Percentiles rank a stretch among this genome's conserved stretches.
Evolutionary conservation across 2,113 vertebrate species (phyloP).

Genomic region (Labeo catla): DNA sequence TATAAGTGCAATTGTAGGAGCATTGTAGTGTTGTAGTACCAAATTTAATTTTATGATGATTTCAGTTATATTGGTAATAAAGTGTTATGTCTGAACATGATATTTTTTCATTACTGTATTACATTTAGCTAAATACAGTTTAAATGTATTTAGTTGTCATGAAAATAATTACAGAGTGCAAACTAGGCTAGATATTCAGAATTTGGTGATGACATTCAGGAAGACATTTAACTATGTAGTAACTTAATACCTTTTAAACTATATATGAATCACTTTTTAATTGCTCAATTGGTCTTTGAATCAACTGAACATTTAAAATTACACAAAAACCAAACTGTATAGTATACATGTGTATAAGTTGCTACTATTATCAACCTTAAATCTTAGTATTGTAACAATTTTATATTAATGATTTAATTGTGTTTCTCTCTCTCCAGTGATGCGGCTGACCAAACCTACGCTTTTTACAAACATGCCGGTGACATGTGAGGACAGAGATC

Average conservation of each 20-base stretch:
- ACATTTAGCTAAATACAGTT: background rate
- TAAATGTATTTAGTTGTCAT: background rate
- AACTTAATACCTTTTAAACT: background rate
- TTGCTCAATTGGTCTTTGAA: background rate
- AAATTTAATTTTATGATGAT: background rate
- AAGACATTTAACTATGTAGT: background rate
- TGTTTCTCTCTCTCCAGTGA: constrained; percentile 82
- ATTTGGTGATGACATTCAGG: background rate
- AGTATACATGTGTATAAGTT: background rate
- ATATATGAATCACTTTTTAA: background rate
- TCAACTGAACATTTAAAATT: background rate
- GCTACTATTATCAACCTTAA: background rate
- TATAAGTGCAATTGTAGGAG: background rate
- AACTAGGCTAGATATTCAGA: background rate
- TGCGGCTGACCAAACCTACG: constrained; percentile 96
- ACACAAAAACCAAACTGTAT: background rate
- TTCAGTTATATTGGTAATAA: background rate
- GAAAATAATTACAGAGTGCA: background rate
- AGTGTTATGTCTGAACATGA: background rate
- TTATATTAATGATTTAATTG: constrained; percentile 11
- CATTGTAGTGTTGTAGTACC: background rate
- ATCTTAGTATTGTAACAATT: background rate
- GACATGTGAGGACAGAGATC: constrained; percentile 95
- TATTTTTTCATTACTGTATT: background rate
- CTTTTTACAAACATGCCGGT: constrained; percentile 97